phyloP scores from a whole-genome alignment of 2,113 vertebrate species.

The Apaloderma vittatum region DNA sequence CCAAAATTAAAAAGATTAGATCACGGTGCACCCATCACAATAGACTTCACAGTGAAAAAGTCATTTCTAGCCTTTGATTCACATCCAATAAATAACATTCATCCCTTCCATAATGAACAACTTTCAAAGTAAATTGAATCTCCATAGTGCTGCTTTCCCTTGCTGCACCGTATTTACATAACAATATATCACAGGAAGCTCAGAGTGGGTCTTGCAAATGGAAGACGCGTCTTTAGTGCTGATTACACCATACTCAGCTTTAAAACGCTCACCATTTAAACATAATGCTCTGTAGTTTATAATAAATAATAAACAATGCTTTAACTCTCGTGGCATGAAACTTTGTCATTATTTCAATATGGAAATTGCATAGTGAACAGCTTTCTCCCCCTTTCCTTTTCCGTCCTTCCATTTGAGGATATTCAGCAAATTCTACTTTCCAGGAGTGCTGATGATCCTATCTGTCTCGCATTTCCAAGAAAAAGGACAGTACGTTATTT shows the following conservation, averaged over 20 bases:
- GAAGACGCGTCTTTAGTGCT: constrained; percentile 57
- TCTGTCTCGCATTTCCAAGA: constrained; percentile 23
- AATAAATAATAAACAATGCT: constrained; percentile 55
- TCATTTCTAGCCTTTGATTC: constrained; percentile 84
- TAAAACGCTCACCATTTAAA: constrained; percentile 60
- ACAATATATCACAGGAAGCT: constrained; percentile 84
- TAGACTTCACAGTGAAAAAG: constrained; percentile 83
- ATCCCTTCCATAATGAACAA: constrained; percentile 84
- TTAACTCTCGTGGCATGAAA: neutral
- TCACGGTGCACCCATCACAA: constrained; percentile 81
- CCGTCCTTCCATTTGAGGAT: neutral
- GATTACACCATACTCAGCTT: constrained; percentile 67
- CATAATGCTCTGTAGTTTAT: constrained; percentile 10
- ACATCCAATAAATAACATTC: constrained; percentile 86
- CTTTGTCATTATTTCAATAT: constrained; percentile 51
- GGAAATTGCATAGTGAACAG: constrained; percentile 57
- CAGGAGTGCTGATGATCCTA: neutral
- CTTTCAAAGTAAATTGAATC: constrained; percentile 87
- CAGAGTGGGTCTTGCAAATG: constrained; percentile 78
- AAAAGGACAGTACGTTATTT: neutral
- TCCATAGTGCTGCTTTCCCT: constrained; percentile 80
- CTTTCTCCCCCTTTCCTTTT: constrained; percentile 13
- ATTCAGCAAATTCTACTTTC: constrained; percentile 53
- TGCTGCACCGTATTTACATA: constrained; percentile 82
- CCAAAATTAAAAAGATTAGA: constrained; percentile 89